A percentile compares a stretch with the other conserved stretches of the same genome.
Conservation (phyloP, 2,888 invertebrate species). For the Anagyrus pseudococci region DNA sequence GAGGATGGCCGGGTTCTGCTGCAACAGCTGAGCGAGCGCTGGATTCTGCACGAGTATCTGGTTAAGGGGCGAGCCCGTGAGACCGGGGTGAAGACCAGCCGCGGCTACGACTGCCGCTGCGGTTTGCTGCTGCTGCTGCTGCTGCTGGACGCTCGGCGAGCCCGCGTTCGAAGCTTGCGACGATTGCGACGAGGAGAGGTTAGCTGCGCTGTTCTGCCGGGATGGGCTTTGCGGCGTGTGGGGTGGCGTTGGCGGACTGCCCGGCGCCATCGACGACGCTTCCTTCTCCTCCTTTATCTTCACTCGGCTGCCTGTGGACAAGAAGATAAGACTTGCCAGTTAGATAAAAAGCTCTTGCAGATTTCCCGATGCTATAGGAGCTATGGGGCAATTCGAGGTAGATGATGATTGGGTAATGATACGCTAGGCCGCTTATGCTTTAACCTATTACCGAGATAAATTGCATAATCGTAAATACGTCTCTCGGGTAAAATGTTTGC, state of each 20-base stretch:
- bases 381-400: too few species aligned
- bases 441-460: too few species aligned
- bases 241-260: conserved; percentile 60
- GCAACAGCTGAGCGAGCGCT: conserved; percentile 56
- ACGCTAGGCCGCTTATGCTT: too few species aligned
- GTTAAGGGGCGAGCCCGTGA: conserved; percentile 53
- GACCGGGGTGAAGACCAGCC: conserved; percentile 23
- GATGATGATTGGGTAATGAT: too few species aligned
- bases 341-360: too few species aligned
- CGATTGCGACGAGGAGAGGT: conserved; percentile 8
- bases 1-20: conserved; percentile 57
- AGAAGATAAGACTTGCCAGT: conserved; percentile 6
- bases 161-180: conserved; percentile 44
- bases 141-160: conserved; percentile 46
- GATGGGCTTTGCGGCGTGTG: conserved; percentile 60
- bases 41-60: conserved; percentile 58
- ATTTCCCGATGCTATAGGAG: neutral
- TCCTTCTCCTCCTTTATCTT: conserved; percentile 58
- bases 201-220: conserved; percentile 45
- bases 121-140: conserved; percentile 14
- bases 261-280: conserved; percentile 58
- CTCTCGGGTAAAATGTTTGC: too few species aligned
- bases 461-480: too few species aligned
- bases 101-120: conserved; percentile 28
- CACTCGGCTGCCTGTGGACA: conserved; percentile 53